Percentiles rank a stretch among this genome's conserved stretches.
Conservation (phyloP, 2,113 vertebrate genomes). For the Hippocampus mohnikei region DNA sequence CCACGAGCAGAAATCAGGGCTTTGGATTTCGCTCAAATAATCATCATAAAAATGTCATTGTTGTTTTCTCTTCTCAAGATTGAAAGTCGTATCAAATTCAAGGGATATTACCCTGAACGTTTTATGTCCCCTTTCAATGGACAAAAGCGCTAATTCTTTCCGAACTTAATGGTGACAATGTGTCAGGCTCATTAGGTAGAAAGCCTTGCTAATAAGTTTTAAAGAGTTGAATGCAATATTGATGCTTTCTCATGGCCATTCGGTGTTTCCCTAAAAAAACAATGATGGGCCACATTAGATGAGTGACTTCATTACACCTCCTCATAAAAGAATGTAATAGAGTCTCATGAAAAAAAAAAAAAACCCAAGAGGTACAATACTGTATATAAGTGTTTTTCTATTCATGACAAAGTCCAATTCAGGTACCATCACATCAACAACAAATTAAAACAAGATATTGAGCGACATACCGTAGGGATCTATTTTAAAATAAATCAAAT, state of each 20-base stretch:
- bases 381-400: no score
- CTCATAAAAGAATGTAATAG: no score
- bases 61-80: neutral
- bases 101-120: neutral
- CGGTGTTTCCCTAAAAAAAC: slow-evolving; percentile 48
- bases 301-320: no score
- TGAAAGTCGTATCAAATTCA: neutral
- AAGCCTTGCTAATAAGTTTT: slow-evolving; percentile 59
- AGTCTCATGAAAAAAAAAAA: no score
- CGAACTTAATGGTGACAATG: slow-evolving; percentile 67
- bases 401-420: no score
- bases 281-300: slow-evolving; percentile 62
- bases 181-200: slow-evolving; percentile 60
- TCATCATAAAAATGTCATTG: neutral
- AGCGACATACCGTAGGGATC: no score
- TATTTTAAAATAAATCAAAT: no score
- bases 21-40: neutral
- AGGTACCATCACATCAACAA: no score
- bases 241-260: slow-evolving; percentile 55
- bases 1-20: neutral
- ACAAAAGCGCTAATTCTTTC: neutral
- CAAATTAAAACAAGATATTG: no score
- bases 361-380: no score
- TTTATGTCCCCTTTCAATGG: neutral
- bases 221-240: slow-evolving; percentile 58